phyloP scores from a whole-genome alignment of 23 tunicate species.

The Pegea sp. region DNA sequence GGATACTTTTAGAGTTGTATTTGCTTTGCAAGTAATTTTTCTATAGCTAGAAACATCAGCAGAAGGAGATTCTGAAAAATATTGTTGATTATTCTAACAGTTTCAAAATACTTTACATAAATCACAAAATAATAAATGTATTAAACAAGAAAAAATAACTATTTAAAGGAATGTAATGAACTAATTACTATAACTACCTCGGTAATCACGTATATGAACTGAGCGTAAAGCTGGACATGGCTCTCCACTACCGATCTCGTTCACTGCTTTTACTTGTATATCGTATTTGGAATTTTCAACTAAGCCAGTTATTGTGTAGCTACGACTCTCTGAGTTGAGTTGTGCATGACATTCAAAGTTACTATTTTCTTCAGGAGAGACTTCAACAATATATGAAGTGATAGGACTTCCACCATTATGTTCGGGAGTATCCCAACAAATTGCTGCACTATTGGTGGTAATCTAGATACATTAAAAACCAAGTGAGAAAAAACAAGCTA shows the following conservation, averaged over 20 bases:
- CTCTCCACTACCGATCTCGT: background rate
- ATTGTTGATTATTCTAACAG: background rate
- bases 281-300: background rate
- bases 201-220: background rate
- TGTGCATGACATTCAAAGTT: background rate
- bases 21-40: background rate
- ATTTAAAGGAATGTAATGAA: no score
- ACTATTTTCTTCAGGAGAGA: background rate
- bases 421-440: slow-evolving; percentile 29
- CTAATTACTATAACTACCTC: no score
- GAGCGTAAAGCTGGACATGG: background rate
- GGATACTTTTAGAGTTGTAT: background rate
- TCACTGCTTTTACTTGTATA: background rate
- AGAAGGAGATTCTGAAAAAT: background rate
- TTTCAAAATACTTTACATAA: background rate
- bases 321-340: background rate
- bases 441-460: slow-evolving; percentile 3
- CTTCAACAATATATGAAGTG: slow-evolving; percentile 24
- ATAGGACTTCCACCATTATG: slow-evolving; percentile 27
- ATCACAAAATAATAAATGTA: no score
- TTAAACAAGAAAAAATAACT: no score
- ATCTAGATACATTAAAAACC: slow-evolving; percentile 2
- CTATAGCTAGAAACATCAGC: background rate
- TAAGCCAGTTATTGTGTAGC: background rate
- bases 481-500: background rate